A percentile compares a stretch with the other conserved stretches of the same genome.
Conservation (phyloP, 2,113 vertebrate genomes). For the Noturus placidus region DNA sequence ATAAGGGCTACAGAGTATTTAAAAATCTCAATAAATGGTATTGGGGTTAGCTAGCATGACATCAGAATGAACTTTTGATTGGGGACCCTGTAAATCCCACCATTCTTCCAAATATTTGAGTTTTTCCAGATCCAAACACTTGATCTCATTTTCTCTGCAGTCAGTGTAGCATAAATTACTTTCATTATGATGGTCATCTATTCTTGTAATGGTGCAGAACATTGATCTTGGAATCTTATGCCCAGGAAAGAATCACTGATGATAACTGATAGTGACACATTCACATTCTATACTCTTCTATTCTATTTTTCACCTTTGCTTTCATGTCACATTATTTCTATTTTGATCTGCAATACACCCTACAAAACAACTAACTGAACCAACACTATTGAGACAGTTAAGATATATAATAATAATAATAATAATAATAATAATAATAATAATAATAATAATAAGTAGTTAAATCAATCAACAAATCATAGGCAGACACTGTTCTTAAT, state of each 20-base stretch:
- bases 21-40: constrained; percentile 84
- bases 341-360: too few species aligned
- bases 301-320: too few species aligned
- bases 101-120: not conserved
- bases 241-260: not conserved
- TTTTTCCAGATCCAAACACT: not conserved
- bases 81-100: not conserved
- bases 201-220: not conserved
- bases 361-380: not conserved
- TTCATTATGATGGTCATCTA: not conserved
- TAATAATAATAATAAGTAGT: not conserved
- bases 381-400: not conserved
- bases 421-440: not conserved
- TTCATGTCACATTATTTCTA: too few species aligned
- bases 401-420: not conserved
- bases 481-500: not conserved
- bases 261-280: too few species aligned
- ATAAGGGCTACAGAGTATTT: constrained; percentile 77
- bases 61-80: not conserved
- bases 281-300: too few species aligned
- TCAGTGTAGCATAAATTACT: not conserved
- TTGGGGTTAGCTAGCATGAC: constrained; percentile 70
- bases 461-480: not conserved
- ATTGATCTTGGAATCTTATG: not conserved
- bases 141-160: not conserved